Percentiles rank a stretch among this genome's conserved stretches.
Conservation (phyloP, 2,888 invertebrate genomes). For the Cosmia pyralina region DNA sequence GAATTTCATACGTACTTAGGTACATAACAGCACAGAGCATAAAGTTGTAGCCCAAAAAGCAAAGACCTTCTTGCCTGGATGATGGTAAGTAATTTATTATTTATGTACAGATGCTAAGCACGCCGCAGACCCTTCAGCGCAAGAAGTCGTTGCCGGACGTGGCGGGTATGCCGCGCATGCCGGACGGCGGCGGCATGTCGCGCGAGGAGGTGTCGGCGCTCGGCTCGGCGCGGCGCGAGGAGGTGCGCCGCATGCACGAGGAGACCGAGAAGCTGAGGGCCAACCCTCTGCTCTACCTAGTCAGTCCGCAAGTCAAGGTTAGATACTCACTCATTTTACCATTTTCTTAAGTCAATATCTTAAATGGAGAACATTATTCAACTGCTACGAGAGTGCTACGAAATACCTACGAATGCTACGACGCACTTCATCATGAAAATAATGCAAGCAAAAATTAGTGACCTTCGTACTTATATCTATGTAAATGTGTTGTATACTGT, state of each 20-base stretch:
- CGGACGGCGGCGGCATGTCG: conserved; percentile 94
- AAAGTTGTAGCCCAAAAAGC: neutral
- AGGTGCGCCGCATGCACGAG: conserved; percentile 97
- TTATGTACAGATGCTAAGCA: conserved; percentile 92
- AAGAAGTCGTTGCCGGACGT: conserved; percentile 99
- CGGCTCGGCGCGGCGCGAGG: conserved; percentile 98
- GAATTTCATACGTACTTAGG: neutral
- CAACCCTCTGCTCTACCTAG: conserved; percentile 98
- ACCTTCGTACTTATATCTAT: neutral
- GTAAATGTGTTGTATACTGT: conserved; percentile 43
- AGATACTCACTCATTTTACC: conserved; percentile 6
- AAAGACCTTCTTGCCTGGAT: neutral
- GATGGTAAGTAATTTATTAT: conserved; percentile 2
- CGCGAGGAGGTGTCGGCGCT: conserved; percentile 98
- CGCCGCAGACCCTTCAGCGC: conserved; percentile 94
- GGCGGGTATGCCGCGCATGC: conserved; percentile 94
- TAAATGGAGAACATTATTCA: neutral
- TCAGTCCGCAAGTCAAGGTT: conserved; percentile 99
- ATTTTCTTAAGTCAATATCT: neutral
- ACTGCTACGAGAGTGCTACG: conserved; percentile 54
- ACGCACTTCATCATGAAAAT: neutral
- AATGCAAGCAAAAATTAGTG: neutral
- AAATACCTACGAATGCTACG: conserved; percentile 38
- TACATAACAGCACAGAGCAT: neutral
- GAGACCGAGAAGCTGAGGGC: conserved; percentile 97